Evolutionary conservation across 2,888 invertebrate species (phyloP), one percentile per base, ranked within the genome.

Genomic region (Hoplodrina blanda): DNA sequence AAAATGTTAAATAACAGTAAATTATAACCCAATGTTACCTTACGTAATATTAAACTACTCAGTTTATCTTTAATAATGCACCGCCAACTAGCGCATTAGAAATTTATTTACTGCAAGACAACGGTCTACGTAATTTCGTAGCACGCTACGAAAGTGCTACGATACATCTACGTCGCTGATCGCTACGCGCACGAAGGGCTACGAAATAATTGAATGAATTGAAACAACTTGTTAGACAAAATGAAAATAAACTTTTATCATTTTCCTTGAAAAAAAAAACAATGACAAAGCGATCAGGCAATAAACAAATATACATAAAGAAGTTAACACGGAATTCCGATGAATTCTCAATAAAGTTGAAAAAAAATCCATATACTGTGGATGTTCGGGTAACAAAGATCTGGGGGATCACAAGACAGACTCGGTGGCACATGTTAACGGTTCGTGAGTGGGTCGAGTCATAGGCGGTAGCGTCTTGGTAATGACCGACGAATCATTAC

Each of bases 321-420:
- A 83, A 88, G 87, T 88, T 89, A 87, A 86, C 85, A 82, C 69
- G 75, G 78, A 87, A 87, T 86, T 85, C 83, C 81, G 82, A 84
- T 85, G 87, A 89, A 89, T 91, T 88, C 85, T 82, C 87, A 89
- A 91, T 91, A 88, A 91, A 92, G 91, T 93, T 90, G 88, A 90
- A 91, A 91, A 25, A 91, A 91, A 88, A 85, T 49, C 25, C n/a
- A 54, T 82, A 87, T 81, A 76, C 88, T 84, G 83, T 80, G 85
- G 91, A 91, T 91, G 91, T 93, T 92, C 87, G 89, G 89, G 89
- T 90, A 90, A 90, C 91, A 92, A 91, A 92, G 91, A 93, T 93
- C 90, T 90, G 86, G 88, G 80, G 88, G 91, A 91, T 91, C 89
- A 87, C 84, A 83, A 85, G 87, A 77, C 78, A 69, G 81, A 90